Base-by-base conservation (phyloP, 1,140 invertebrate genomes). In the Calosoma granatense region DNA sequence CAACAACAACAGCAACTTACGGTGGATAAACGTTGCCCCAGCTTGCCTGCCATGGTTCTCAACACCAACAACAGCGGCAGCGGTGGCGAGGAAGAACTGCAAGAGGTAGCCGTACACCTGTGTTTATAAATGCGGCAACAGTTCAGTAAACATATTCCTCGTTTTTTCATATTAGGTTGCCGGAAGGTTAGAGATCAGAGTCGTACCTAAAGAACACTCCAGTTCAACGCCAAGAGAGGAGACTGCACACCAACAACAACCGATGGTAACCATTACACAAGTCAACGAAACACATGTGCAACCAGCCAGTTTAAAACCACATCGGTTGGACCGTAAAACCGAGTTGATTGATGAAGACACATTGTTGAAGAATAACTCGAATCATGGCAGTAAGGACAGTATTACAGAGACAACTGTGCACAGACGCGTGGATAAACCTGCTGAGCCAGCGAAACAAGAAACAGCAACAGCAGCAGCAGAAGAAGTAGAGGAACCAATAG, bases 101-200 rank as follows among this genome's bases (percentile, higher is more conserved):
- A 80, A 67, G 78, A 83, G 61, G 69, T 88, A 55, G 78, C 82
- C 65, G 69, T 88, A n/a, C n/a, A n/a, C n/a, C n/a, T n/a, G n/a
- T n/a, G n/a, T n/a, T n/a, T n/a, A n/a, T n/a, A n/a, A n/a, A n/a
- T n/a, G n/a, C n/a, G n/a, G n/a, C n/a, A n/a, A n/a, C n/a, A n/a
- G n/a, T n/a, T n/a, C n/a, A n/a, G n/a, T n/a, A n/a, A n/a, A n/a
- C n/a, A n/a, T n/a, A n/a, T n/a, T n/a, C n/a, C n/a, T n/a, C n/a
- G 26, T 36, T 6, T 22, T 53, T 21, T 17, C 21, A 12, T 61
- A 51, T 56, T 63, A 70, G 65, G 69, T 71, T 11, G 69, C 68
- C 9, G 87, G 87, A 43, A 80, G 87, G 56, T 75, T 91, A 22
- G 87, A 92, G 76, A 91, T 91, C 58, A 78, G 88, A 52, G 86